These are phyloP conservation scores for Elmis aenea DNA, from an alignment of 2,888 invertebrate genomes.

Conservation along the genomic window DNA sequence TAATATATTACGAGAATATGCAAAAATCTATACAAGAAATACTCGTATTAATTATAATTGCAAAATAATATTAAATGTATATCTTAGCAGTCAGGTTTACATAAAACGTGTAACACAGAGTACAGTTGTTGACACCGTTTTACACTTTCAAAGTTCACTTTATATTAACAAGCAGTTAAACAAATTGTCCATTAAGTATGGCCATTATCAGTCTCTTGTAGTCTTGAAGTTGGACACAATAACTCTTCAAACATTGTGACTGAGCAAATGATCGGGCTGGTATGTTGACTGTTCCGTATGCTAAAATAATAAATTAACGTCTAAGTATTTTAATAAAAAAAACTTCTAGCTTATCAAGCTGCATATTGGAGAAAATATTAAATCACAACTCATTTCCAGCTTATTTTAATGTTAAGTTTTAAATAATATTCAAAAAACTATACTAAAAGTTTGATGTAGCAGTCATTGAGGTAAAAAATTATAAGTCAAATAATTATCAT, in stretches of 20 bases:
- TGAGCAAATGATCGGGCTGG: constrained; percentile 16
- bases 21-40: constrained; percentile 36
- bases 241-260: constrained; percentile 17
- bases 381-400: too few species aligned
- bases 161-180: constrained; percentile 7
- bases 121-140: constrained; percentile 18
- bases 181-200: constrained; percentile 16
- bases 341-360: neutral
- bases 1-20: constrained; percentile 36
- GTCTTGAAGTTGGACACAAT: constrained; percentile 9
- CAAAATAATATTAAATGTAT: constrained; percentile 21
- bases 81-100: constrained; percentile 19
- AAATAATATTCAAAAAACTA: too few species aligned
- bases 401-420: too few species aligned
- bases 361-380: too few species aligned
- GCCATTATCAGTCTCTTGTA: constrained; percentile 17
- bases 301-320: constrained; percentile 7
- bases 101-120: constrained; percentile 21
- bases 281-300: constrained; percentile 12
- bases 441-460: too few species aligned
- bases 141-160: constrained; percentile 15
- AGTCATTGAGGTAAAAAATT: too few species aligned
- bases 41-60: constrained; percentile 21
- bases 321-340: too few species aligned
- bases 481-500: too few species aligned